Evolutionary conservation across 2,113 vertebrate species (phyloP).

Genomic region (Scatophagus argus): DNA sequence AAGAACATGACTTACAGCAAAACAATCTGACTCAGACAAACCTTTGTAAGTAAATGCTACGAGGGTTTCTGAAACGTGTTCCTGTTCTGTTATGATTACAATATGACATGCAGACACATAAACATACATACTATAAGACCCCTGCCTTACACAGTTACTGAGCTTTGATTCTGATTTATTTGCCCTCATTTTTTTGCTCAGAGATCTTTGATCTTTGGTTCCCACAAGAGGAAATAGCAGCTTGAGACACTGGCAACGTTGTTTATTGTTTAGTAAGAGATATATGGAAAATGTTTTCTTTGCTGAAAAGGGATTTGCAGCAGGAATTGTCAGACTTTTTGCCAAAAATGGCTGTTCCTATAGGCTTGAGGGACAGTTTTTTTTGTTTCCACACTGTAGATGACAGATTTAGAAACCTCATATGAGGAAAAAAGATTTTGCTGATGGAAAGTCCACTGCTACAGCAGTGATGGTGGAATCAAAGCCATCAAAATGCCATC

Average conservation of each 20-base stretch:
- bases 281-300: constrained; percentile 47
- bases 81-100: not conserved
- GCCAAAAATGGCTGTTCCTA: constrained; percentile 7
- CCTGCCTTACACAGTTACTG: constrained; percentile 12
- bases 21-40: not conserved
- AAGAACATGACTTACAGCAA: constrained; percentile 3
- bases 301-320: constrained; percentile 37
- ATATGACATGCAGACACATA: not conserved
- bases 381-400: not conserved
- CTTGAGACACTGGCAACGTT: constrained; percentile 36
- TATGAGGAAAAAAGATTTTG: not conserved
- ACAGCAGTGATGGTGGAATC: not conserved
- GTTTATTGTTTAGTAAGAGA: constrained; percentile 49
- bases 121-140: not conserved
- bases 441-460: not conserved
- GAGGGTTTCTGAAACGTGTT: not conserved
- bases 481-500: not conserved
- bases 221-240: constrained; percentile 60
- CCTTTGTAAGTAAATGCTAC: constrained; percentile 8
- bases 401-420: constrained; percentile 19
- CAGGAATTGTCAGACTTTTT: constrained; percentile 13
- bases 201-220: constrained; percentile 65
- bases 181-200: constrained; percentile 21
- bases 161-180: constrained; percentile 28
- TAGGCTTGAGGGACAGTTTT: not conserved